phyloP scores from a whole-genome alignment of 1,140 invertebrate genomes.

The Anastatus disparis region DNA sequence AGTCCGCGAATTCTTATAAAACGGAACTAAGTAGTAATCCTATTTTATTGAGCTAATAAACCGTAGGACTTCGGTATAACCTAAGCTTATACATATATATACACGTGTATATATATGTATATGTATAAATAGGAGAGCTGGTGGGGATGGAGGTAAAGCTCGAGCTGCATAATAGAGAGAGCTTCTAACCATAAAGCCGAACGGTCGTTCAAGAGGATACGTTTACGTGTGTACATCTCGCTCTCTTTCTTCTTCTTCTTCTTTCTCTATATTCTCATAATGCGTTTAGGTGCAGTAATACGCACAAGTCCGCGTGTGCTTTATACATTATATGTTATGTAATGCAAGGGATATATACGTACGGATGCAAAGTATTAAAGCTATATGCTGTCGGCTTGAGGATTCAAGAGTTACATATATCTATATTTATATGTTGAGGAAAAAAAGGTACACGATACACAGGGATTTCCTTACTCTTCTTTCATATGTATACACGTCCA shows the following conservation, averaged over 20 bases:
- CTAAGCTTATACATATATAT: background rate
- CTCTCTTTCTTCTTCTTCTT: background rate
- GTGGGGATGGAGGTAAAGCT: background rate
- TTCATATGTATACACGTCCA: no score
- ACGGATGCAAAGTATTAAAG: no score
- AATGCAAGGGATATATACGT: background rate
- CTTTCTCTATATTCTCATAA: conserved; percentile 2
- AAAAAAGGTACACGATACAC: no score
- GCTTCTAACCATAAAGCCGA: conserved; percentile 19
- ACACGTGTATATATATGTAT: background rate
- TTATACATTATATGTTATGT: no score
- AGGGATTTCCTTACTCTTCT: no score
- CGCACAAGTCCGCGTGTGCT: background rate
- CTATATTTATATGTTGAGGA: no score
- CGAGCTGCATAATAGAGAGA: conserved; percentile 22
- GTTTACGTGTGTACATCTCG: background rate
- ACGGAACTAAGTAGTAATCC: conserved; percentile 26
- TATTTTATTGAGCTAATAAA: conserved; percentile 37
- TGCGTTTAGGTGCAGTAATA: background rate
- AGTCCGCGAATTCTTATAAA: conserved; percentile 20
- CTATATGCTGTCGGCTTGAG: no score
- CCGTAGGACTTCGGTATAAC: background rate
- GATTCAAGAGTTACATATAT: no score
- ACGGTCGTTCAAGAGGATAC: background rate
- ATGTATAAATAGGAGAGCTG: background rate